Evolutionary conservation across 2,113 vertebrate genomes (phyloP).

Genomic region (Gila orcuttii): DNA sequence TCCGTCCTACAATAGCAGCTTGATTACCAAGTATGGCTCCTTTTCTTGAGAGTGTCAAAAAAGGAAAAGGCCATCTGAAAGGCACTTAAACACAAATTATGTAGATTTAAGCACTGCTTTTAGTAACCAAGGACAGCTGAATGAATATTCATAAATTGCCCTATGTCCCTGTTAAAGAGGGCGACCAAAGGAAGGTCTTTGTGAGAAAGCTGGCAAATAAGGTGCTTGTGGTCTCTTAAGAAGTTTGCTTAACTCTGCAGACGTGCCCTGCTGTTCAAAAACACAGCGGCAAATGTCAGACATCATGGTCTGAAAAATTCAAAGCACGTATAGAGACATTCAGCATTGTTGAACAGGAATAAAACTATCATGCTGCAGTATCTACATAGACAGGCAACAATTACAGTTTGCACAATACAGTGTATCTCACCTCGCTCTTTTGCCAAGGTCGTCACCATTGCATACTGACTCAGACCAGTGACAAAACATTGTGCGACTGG

Average conservation of each 20-base stretch:
- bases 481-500: constrained; percentile 26
- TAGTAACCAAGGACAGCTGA: constrained; percentile 63
- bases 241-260: constrained; percentile 32
- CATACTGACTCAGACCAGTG: constrained; percentile 28
- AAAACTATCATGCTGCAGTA: neutral
- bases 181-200: constrained; percentile 60
- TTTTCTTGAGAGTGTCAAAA: constrained; percentile 69
- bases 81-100: constrained; percentile 78
- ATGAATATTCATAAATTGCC: constrained; percentile 73
- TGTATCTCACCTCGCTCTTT: constrained; percentile 2
- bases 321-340: neutral
- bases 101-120: constrained; percentile 74
- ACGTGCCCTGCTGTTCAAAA: constrained; percentile 22
- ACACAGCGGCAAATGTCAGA: constrained; percentile 1
- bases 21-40: constrained; percentile 75
- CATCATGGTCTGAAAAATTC: neutral
- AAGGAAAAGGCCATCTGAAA: constrained; percentile 74
- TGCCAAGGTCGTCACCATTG: constrained; percentile 47
- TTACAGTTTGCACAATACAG: neutral
- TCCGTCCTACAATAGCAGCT: constrained; percentile 59
- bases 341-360: neutral
- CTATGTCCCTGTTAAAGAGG: constrained; percentile 62
- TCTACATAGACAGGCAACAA: constrained; percentile 22
- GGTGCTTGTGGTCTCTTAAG: constrained; percentile 47
- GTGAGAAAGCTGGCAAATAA: constrained; percentile 61